Conservation (phyloP, 2,888 invertebrate species). For the Ernsta delagoae region DNA sequence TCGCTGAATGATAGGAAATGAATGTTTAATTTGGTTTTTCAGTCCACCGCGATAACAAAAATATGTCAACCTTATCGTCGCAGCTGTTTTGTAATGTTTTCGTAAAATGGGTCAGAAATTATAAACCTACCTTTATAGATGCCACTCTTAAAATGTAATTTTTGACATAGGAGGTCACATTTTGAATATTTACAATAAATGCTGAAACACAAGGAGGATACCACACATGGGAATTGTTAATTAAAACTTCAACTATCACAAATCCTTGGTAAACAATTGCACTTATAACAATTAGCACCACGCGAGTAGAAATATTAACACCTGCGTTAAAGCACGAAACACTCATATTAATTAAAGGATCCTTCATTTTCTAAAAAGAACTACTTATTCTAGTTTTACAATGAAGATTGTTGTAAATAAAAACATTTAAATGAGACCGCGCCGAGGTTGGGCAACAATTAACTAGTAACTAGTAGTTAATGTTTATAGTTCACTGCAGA, state of each 20-base stretch:
- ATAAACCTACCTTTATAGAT: constrained; percentile 58
- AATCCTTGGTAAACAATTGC: constrained; percentile 70
- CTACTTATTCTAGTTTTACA: constrained; percentile 9
- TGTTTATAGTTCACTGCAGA: constrained; percentile 1
- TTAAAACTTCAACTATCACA: constrained; percentile 69
- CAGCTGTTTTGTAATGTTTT: too few relatives aligned
- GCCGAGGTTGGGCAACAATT: constrained; percentile 12
- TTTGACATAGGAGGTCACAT: constrained; percentile 44
- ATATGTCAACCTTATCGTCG: constrained; percentile 10
- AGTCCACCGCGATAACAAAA: background rate
- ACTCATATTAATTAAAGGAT: constrained; percentile 29
- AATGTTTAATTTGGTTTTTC: background rate
- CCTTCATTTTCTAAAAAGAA: constrained; percentile 29
- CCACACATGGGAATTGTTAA: constrained; percentile 67
- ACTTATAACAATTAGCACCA: constrained; percentile 64
- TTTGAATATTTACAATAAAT: constrained; percentile 48
- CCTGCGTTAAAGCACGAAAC: constrained; percentile 57
- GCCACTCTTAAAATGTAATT: constrained; percentile 48
- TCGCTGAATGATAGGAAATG: too few relatives aligned
- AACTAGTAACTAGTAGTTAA: constrained; percentile 8
- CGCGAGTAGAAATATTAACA: constrained; percentile 61
- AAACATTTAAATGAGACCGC: constrained; percentile 2
- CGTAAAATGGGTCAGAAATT: too few relatives aligned
- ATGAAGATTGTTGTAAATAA: constrained; percentile 1
- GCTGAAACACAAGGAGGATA: constrained; percentile 68